Base-by-base conservation (phyloP, 2,888 invertebrate genomes). In the Amiota mariae region DNA sequence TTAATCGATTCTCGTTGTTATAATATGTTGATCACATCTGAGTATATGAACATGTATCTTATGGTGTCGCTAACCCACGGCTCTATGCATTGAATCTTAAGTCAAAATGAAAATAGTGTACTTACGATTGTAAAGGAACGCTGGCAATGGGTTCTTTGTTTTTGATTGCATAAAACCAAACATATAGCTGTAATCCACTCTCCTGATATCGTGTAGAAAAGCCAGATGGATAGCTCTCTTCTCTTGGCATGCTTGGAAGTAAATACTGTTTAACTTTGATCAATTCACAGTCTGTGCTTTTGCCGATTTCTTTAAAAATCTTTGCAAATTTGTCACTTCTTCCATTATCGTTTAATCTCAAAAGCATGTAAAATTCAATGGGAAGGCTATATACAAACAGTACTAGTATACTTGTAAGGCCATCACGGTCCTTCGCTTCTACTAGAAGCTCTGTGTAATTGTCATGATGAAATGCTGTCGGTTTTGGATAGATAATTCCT, bases 401-500 rank as follows among this genome's bases (percentile, higher is more conserved):
- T 12, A 76, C 77, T 0, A 77, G 73, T 9, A 72, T 73, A 0
- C 81, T 74, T 2, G 70, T 75, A 18, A 78, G 70, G 8, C 81
- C 87, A 73, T 81, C 74, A 24, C 80, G 77, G 78, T 87, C 86
- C 0, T 72, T 80, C 0, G 86, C 87, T 64, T 72, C 71, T 1
- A 86, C 75, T n/a, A 74, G 75, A 18, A 87, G 71, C 15, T 76
- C 73, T 0, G 78, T 70, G n/a, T 72, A 67, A 12, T 77, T 76
- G 57, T 78, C 74, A 13, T 57, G 57, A 13, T 71, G 18, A 67
- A 83, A 72, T 1, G 78, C 75, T 49, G 75, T 75, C 9, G 75
- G 73, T 24, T 76, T 79, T 2, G 87, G 86, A 77, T 80, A 82
- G 20, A 87, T 76, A 47, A 77, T 75, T 0, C 87, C 87, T 15